Conservation (phyloP, 2,888 invertebrate species). For the Zaprionus obscuricornis region DNA sequence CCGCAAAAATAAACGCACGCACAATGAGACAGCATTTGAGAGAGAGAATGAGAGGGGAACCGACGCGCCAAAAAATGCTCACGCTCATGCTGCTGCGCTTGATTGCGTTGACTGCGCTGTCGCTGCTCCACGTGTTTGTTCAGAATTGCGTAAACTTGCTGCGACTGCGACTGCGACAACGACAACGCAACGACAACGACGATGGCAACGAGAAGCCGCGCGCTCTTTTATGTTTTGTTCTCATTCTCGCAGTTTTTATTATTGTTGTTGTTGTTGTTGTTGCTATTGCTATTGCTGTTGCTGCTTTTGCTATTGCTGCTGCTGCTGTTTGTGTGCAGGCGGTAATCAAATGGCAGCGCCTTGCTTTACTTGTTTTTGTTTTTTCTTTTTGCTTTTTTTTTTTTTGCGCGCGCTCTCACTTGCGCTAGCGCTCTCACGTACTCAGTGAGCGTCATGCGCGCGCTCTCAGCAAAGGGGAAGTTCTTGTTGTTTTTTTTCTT, state of each 20-base stretch:
- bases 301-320: background rate
- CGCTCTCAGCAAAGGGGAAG: conserved; percentile 40
- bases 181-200: no score
- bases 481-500: conserved; percentile 1
- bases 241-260: conserved; percentile 41
- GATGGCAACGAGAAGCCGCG: no score
- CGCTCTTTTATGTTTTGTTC: conserved; percentile 28
- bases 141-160: conserved; percentile 73
- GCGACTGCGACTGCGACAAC: conserved; percentile 30
- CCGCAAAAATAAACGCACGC: conserved; percentile 9
- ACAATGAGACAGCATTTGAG: conserved; percentile 5
- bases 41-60: conserved; percentile 25
- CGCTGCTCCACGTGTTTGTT: conserved; percentile 75
- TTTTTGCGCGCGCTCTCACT: conserved; percentile 35
- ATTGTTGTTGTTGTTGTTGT: conserved; percentile 2
- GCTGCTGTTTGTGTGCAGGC: conserved; percentile 43
- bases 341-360: conserved; percentile 40
- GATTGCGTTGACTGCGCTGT: conserved; percentile 41
- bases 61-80: conserved; percentile 38
- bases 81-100: conserved; percentile 44
- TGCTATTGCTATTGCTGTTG: background rate
- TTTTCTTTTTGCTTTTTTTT: conserved; percentile 1
- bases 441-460: conserved; percentile 45
- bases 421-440: conserved; percentile 23
- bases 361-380: conserved; percentile 1